Conservation (phyloP, 2,888 invertebrate genomes). For the Drosophila histrio region DNA sequence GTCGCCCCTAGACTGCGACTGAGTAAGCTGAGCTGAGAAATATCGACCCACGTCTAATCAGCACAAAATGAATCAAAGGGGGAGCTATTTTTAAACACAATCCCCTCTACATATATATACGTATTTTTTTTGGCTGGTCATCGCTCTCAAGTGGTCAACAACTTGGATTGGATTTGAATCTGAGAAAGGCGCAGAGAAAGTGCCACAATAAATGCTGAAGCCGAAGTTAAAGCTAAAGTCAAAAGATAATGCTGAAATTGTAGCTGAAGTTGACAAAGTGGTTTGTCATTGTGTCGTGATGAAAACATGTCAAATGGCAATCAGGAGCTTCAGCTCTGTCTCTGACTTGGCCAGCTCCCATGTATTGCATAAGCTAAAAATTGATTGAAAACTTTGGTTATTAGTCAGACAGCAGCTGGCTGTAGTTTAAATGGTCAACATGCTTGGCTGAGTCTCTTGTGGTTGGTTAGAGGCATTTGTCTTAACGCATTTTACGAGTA, state of each 20-base stretch:
- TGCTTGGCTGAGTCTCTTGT: not conserved
- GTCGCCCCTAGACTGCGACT: slow-evolving; percentile 37
- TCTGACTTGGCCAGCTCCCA: slow-evolving; percentile 18
- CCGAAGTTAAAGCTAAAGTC: slow-evolving; percentile 15
- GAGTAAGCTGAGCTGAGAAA: slow-evolving; percentile 27
- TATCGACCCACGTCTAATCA: slow-evolving; percentile 50
- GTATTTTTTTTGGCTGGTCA: slow-evolving; percentile 57
- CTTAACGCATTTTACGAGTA: slow-evolving; percentile 24
- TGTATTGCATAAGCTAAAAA: slow-evolving; percentile 38
- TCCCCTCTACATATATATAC: slow-evolving; percentile 10
- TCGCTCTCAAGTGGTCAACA: slow-evolving; percentile 61
- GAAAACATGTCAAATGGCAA: slow-evolving; percentile 49
- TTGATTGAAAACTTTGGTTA: slow-evolving; percentile 47
- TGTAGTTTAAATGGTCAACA: slow-evolving; percentile 25
- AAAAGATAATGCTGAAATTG: slow-evolving; percentile 16
- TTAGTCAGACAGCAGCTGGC: slow-evolving; percentile 41
- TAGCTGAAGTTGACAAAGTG: slow-evolving; percentile 49
- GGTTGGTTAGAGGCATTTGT: slow-evolving; percentile 23
- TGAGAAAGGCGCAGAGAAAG: slow-evolving; percentile 69
- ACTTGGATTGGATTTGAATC: slow-evolving; percentile 31
- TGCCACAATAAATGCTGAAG: slow-evolving; percentile 36
- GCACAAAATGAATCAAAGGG: slow-evolving; percentile 38
- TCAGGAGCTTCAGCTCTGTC: slow-evolving; percentile 9
- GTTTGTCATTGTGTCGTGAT: slow-evolving; percentile 61
- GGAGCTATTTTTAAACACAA: slow-evolving; percentile 49